Base-by-base conservation (phyloP, 37 sponge, comb jelly and placozoan genomes). In the Geodia barretti region DNA sequence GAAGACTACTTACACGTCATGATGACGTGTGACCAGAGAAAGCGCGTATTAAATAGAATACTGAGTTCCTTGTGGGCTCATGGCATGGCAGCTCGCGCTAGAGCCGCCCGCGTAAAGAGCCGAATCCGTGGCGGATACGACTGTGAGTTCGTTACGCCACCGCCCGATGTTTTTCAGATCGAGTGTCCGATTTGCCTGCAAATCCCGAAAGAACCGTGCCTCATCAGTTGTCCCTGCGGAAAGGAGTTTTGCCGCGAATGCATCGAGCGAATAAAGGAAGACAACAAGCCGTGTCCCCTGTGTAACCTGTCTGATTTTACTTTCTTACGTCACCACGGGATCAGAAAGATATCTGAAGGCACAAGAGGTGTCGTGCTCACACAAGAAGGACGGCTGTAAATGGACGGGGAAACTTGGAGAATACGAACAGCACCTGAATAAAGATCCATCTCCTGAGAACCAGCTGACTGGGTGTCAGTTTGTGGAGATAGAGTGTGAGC, bases 211-310 rank as follows among this genome's bases (percentile, higher is more conserved):
- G 59, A 76, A 33, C 85, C 85, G 2, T 62, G 77, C 41, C 72
- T 84, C 38, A 77, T 84, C 32, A 77, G 85, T 71, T 84, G 85
- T 36, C n/a, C n/a, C n/a, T 84, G 85, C 41, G 85, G 85, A 60
- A 77, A 84, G 60, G 77, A 84, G 70, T 84, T 58, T 71, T 84
- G 85, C 33, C 31, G 60, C 17, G 60, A 23, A 5, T 84, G 85
- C 32, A 70, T 84, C 77, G 61, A 76, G 36, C 72, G 59, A n/a
- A 35, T 84, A 28, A 60, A 73, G 23, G 62, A 69, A 4, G 54
- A 59, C 4, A 29, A 24, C 8, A 26, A 33, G 3, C 70, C 85
- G 7, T 84, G 85, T 35, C 85, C 85, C 0, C 85, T 84, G 42
- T 84, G 85, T 31, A 77, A 60, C 4, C 32, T 23, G 19, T 4